Evolutionary conservation across 2,888 invertebrate species (phyloP), one percentile per base, ranked within the genome.

Genomic region (Lycia hirtaria): DNA sequence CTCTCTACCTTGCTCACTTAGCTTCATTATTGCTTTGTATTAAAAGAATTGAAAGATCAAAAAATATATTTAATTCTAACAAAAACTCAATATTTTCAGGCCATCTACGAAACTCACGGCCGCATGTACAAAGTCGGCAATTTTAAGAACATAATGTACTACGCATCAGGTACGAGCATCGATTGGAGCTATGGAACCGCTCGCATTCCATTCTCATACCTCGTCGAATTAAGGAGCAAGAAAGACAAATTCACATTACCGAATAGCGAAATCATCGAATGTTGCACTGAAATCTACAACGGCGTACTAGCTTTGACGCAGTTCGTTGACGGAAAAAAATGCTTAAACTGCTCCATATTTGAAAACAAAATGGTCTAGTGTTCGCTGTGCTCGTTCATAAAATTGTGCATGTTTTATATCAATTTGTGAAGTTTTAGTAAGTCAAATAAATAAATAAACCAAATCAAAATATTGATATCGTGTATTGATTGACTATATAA

Each of bases 181-280:
- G 92, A 92, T 62, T 92, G 92, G 91, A 89, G 89, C 60, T 91
- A 92, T 43, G 89, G 88, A 4, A 80, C 82, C 2, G 91, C 88
- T 12, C 80, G 73, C 2, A 88, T 92, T 22, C 92, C 90, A 0
- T 92, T 81, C 66, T 85, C 92, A 0, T 92, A 90, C 51, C 83
- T 92, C 19, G 59, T 91, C 6, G 92, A 92, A 61, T 58, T 92
- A 30, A 79, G 87, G 56, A 82, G 88, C 60, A 89, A 85, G 58
- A 75, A 82, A 33, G 76, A 85, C 58, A 81, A 80, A 47, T 92
- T 92, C 51, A 15, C 81, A 3, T 57, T 90, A 26, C 87, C 88
- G 0, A 87, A 74, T 60, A 77, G 80, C 19, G 81, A 89, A 69
- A 92, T 92, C 37, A 9, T 72, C 12, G 83, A 85, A 1, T 86